A percentile compares a stretch with the other conserved stretches of the same genome.
Conservation (phyloP, 1,140 invertebrate genomes). For the Orchesella cincta region DNA sequence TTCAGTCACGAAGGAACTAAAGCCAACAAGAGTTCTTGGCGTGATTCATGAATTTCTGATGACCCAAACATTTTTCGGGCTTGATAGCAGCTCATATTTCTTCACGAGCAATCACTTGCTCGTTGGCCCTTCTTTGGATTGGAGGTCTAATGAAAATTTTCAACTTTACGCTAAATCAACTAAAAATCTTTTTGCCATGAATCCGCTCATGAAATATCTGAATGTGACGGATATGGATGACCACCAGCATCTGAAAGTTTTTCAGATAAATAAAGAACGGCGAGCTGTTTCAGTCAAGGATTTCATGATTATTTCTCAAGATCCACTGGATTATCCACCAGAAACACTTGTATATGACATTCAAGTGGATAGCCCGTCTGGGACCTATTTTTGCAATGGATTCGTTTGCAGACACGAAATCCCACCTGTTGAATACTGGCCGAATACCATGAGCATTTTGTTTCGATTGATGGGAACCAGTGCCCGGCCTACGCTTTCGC, state of each 20-base stretch:
- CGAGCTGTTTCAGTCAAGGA: background rate
- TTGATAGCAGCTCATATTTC: constrained; percentile 28
- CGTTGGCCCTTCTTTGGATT: constrained; percentile 5
- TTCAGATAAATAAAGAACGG: background rate
- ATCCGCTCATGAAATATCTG: background rate
- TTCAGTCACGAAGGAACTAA: background rate
- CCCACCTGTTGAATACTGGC: constrained; percentile 32
- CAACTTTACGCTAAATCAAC: background rate
- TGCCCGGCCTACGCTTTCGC: too few relatives aligned
- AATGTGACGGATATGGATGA: background rate
- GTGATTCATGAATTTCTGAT: background rate
- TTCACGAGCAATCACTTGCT: constrained; percentile 31
- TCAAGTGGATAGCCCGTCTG: constrained; percentile 34
- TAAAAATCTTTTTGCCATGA: background rate
- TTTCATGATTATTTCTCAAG: background rate
- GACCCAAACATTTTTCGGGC: constrained; percentile 24
- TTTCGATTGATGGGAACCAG: background rate
- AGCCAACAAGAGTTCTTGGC: background rate
- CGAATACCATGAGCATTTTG: constrained; percentile 31
- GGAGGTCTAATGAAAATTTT: background rate
- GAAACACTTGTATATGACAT: constrained; percentile 33
- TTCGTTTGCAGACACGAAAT: constrained; percentile 33
- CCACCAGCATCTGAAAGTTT: background rate
- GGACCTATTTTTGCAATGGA: constrained; percentile 35
- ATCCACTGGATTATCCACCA: background rate